These are phyloP conservation scores for Phallusia fumigata DNA, from an alignment of 23 tunicate species.

Conservation along the genomic window DNA sequence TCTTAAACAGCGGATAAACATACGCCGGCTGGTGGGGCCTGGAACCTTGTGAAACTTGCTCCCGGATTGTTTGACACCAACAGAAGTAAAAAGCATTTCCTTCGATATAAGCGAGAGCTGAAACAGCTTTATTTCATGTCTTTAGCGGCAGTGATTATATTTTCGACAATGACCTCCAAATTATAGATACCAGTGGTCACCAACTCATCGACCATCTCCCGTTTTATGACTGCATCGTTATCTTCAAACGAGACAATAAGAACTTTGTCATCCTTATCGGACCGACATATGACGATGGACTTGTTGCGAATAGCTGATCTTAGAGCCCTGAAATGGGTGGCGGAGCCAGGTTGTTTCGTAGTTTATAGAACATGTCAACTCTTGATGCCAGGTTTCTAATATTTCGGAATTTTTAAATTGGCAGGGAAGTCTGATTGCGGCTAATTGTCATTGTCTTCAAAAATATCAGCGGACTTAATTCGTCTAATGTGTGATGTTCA, in stretches of 20 bases:
- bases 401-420: neutral
- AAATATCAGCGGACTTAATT: neutral
- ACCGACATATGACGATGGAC: too few relatives aligned
- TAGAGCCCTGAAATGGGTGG: neutral
- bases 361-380: too few relatives aligned
- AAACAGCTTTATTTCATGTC: neutral
- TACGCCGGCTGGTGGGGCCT: too few relatives aligned
- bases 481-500: neutral
- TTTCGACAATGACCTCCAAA: too few relatives aligned
- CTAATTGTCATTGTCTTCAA: neutral
- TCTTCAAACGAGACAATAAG: neutral
- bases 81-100: neutral
- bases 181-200: neutral
- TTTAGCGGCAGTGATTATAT: neutral
- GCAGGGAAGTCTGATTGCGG: neutral
- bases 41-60: too few relatives aligned
- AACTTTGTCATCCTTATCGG: neutral
- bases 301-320: neutral
- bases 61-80: too few relatives aligned
- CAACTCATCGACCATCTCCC: neutral
- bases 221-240: neutral
- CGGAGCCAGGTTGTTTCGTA: neutral
- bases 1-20: too few relatives aligned
- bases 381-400: neutral
- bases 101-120: neutral